Evolutionary conservation across 1,140 invertebrate species (phyloP).

Genomic region (Plectus sambesii): DNA sequence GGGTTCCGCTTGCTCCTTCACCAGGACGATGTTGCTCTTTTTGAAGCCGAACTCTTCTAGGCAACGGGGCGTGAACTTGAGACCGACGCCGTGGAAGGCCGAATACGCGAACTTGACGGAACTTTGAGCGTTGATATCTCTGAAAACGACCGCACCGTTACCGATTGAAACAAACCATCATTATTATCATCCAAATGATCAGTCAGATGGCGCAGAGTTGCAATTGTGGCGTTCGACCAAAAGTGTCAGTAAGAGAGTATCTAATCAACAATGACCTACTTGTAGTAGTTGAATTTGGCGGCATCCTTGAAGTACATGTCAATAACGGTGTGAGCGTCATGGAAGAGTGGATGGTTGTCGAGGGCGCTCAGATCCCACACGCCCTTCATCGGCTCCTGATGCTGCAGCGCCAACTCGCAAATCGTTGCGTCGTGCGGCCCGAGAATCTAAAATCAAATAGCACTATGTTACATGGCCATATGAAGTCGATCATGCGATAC

Average conservation of each 20-base stretch:
- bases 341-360: conserved; percentile 42
- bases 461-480: background rate
- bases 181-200: background rate
- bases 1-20: conserved; percentile 59
- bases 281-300: conserved; percentile 34
- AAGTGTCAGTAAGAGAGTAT: too few species aligned
- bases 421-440: conserved; percentile 79
- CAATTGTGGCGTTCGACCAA: too few species aligned
- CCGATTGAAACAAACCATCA: background rate
- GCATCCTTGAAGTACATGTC: conserved; percentile 55
- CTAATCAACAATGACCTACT: conserved; percentile 26
- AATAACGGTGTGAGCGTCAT: conserved; percentile 54
- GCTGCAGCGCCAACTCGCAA: conserved; percentile 62
- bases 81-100: conserved; percentile 94
- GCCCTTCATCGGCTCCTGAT: conserved; percentile 58
- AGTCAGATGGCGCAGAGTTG: background rate
- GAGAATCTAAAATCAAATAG: conserved; percentile 60
- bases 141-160: conserved; percentile 29
- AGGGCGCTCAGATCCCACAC: conserved; percentile 57
- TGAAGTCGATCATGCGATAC: conserved; percentile 1
- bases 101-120: conserved; percentile 71
- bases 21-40: conserved; percentile 56
- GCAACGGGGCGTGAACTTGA: conserved; percentile 62
- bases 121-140: conserved; percentile 54
- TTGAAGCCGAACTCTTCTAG: conserved; percentile 65